phyloP scores from a whole-genome alignment of 2,888 invertebrate species.

The Cantharis rufa region DNA sequence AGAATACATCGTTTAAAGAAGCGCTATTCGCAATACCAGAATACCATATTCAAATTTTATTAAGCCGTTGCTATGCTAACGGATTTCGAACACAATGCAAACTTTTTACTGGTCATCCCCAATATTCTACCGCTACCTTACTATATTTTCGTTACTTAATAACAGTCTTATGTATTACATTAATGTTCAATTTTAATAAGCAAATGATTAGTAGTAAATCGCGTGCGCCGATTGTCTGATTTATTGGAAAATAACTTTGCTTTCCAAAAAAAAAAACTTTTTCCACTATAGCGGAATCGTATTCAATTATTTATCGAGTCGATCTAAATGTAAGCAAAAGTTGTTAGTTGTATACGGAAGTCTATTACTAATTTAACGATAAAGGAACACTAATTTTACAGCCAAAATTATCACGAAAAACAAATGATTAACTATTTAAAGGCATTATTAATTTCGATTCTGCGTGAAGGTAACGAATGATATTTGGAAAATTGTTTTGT shows the following conservation, averaged over 20 bases:
- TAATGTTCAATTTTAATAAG: conserved; percentile 33
- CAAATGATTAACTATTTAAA: not conserved
- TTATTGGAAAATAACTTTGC: conserved; percentile 21
- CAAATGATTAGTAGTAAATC: conserved; percentile 32
- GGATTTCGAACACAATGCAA: conserved; percentile 37
- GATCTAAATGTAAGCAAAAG: conserved; percentile 18
- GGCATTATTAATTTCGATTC: not conserved
- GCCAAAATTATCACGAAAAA: not conserved
- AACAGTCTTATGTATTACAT: conserved; percentile 32
- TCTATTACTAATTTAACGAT: conserved; percentile 14
- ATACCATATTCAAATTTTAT: conserved; percentile 26
- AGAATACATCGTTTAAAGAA: conserved; percentile 30
- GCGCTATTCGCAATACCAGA: conserved; percentile 32
- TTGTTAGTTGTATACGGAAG: conserved; percentile 8
- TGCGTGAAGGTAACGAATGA: not conserved
- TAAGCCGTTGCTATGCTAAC: conserved; percentile 37
- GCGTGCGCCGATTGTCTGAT: conserved; percentile 32
- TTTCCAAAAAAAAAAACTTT: conserved; percentile 18
- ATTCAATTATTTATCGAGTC: conserved; percentile 13
- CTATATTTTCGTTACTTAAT: conserved; percentile 33
- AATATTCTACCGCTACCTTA: not conserved
- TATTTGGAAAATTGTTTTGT: not conserved
- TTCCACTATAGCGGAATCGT: conserved; percentile 20
- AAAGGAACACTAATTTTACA: not conserved
- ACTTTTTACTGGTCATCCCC: conserved; percentile 31